phyloP scores from a whole-genome alignment of 1,140 invertebrate species.

The Lepidurus couesii region DNA sequence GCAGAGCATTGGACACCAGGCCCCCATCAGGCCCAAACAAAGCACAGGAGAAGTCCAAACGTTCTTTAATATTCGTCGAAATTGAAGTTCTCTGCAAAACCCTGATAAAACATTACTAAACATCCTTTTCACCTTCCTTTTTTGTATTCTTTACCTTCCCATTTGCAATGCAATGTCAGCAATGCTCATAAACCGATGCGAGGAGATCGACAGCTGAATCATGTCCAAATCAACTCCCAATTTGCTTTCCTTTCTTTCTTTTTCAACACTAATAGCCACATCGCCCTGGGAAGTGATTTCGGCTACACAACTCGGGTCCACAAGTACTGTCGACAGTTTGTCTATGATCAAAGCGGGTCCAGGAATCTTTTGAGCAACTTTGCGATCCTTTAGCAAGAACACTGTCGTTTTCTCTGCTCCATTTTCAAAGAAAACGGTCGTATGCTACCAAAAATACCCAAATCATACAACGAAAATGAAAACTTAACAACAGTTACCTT shows the following conservation, averaged over 20 bases:
- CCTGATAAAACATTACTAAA: conserved; percentile 46
- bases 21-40: conserved; percentile 96
- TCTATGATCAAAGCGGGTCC: conserved; percentile 96
- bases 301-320: conserved; percentile 77
- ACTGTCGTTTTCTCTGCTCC: conserved; percentile 69
- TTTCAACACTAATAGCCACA: conserved; percentile 67
- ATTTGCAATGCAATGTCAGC: conserved; percentile 96
- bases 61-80: conserved; percentile 98
- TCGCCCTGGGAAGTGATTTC: conserved; percentile 66
- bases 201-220: conserved; percentile 96
- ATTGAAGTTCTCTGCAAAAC: conserved; percentile 91
- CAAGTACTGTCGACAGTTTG: conserved; percentile 81
- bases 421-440: conserved; percentile 70
- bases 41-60: conserved; percentile 97
- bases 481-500: conserved; percentile 45
- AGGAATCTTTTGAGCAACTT: conserved; percentile 60
- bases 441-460: conserved; percentile 46
- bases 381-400: conserved; percentile 66
- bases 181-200: conserved; percentile 98
- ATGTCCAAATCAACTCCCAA: conserved; percentile 61
- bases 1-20: conserved; percentile 95
- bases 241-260: conserved; percentile 38
- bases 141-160: conserved; percentile 66
- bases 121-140: conserved; percentile 46
- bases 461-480: too few species aligned